phyloP scores from a whole-genome alignment of 2,113 vertebrate genomes.

The Paedocypris sp. region DNA sequence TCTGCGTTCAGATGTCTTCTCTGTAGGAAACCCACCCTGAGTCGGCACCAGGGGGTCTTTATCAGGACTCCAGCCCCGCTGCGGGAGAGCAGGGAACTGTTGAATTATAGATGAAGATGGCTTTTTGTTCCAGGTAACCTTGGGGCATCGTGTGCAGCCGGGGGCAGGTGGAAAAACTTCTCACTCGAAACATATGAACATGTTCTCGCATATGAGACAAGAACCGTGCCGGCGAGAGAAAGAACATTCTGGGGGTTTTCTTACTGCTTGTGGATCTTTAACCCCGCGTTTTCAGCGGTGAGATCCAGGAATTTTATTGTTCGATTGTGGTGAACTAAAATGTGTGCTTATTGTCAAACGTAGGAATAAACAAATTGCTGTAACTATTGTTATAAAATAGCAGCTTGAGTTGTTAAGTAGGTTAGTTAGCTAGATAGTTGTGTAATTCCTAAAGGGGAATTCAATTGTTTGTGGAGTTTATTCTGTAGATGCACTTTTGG shows the following conservation, averaged over 20 bases:
- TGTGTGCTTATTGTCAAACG: no score
- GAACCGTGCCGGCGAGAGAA: not conserved
- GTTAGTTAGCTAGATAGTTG: no score
- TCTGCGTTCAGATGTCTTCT: not conserved
- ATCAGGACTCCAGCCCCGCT: not conserved
- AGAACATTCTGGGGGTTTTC: not conserved
- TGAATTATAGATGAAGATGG: slow-evolving; percentile 32
- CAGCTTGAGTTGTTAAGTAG: no score
- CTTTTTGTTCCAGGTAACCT: slow-evolving; percentile 20
- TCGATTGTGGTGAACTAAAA: no score
- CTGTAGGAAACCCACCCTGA: slow-evolving; percentile 5
- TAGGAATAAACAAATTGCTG: no score
- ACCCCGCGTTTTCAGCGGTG: no score
- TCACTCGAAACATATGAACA: not conserved
- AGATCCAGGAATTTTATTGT: no score
- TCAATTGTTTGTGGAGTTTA: no score
- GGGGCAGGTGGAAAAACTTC: not conserved
- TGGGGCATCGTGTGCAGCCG: not conserved
- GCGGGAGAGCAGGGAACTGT: not conserved
- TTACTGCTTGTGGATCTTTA: no score
- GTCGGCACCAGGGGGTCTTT: slow-evolving; percentile 5
- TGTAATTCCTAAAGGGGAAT: no score
- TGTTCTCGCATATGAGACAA: not conserved
- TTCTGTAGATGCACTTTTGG: no score
- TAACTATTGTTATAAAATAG: no score